Evolutionary conservation across 2,113 vertebrate genomes (phyloP), one percentile per base, ranked within the genome.

Genomic region (Tichodroma muraria): DNA sequence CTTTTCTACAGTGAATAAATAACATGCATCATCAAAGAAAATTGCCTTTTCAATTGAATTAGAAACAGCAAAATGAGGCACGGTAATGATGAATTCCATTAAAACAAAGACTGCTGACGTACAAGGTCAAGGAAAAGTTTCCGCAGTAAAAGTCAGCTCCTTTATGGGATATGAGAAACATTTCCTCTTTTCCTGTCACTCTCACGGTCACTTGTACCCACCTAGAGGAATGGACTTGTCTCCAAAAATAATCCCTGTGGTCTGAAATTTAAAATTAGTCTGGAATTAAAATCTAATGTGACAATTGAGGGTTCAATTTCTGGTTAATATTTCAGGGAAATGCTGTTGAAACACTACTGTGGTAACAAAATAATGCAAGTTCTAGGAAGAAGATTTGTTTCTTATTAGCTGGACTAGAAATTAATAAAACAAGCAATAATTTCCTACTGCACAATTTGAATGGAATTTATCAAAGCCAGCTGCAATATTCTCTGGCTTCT

Each of bases 21-120:
- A 95, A 38, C 49, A 78, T 45, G 81, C 83, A 96, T 93, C 96
- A 97, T 96, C 96, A 97, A 96, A 97, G 94, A 68, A 97, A 97
- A 97, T 82, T 96, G 87, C 85, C 85, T 97, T 96, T 96, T 94
- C 96, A 82, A 28, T 88, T 89, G 90, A 96, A 80, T 94, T 95
- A 92, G 94, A 92, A 94, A 95, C 95, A 95, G 92, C 95, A 95
- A 85, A 96, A 95, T 84, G 88, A 93, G 63, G 90, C 53, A 61
- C 13, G 2, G 5, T 42, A 93, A 97, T 91, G 95, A 97, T 95
- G 87, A 93, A 95, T 97, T 86, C 95, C 80, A 77, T 70, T 92
- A 89, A 64, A 93, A 93, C 64, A 88, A 93, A 88, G 59, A 69
- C 49, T 81, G 50, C 50, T 93, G 94, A 93, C 25, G 75, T 52